Percentiles rank a stretch among this genome's conserved stretches.
Evolutionary conservation across 1,140 invertebrate genomes (phyloP).

Genomic region (Tribolium madens): DNA sequence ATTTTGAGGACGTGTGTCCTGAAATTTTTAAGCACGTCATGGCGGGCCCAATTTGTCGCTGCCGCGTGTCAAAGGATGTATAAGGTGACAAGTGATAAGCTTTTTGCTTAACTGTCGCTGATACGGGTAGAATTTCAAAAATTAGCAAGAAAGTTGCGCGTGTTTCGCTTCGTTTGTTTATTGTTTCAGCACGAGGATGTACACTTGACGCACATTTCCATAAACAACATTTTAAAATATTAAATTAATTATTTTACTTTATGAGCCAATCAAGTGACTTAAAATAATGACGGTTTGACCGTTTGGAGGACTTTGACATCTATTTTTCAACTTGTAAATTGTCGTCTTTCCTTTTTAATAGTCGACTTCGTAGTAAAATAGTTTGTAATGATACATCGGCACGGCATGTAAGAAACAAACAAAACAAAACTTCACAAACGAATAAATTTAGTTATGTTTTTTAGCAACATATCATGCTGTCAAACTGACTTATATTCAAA

Average conservation of each 20-base stretch:
- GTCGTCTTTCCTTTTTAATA: slow-evolving; percentile 19
- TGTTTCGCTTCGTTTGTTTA: background rate
- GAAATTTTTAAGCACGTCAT: background rate
- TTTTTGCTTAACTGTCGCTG: background rate
- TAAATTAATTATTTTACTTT: slow-evolving; percentile 34
- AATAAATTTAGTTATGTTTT: slow-evolving; percentile 32
- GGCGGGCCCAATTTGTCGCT: background rate
- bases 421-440: slow-evolving; percentile 7
- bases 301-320: slow-evolving; percentile 2
- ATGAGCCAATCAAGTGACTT: slow-evolving; percentile 15
- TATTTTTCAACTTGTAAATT: slow-evolving; percentile 24
- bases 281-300: slow-evolving; percentile 15
- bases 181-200: background rate
- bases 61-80: slow-evolving; percentile 4
- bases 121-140: background rate
- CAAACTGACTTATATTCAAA: slow-evolving; percentile 21
- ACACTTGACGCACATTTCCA: background rate
- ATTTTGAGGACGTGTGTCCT: background rate
- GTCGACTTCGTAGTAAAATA: slow-evolving; percentile 16
- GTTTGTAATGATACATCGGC: slow-evolving; percentile 26
- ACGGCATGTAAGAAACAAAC: slow-evolving; percentile 14
- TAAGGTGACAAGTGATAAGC: background rate
- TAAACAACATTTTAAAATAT: slow-evolving; percentile 19
- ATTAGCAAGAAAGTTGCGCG: background rate
- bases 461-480: slow-evolving; percentile 29